Evolutionary conservation across 2,888 invertebrate genomes (phyloP).

Genomic region (Hedya salicella): DNA sequence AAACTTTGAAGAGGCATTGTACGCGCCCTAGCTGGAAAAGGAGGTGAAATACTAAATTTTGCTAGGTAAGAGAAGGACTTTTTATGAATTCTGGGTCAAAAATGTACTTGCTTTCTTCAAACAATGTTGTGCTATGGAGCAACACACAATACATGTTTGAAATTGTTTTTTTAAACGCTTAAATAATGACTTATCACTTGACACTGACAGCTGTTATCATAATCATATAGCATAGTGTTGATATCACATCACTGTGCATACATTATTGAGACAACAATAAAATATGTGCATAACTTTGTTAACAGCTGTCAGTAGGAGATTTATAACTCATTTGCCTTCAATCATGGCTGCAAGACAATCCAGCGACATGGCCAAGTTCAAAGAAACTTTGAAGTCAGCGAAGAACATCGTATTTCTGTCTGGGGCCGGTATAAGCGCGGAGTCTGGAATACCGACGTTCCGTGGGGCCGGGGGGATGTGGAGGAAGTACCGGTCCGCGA

Average conservation of each 20-base stretch:
- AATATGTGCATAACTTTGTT: conserved; percentile 59
- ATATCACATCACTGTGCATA: not conserved
- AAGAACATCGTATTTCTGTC: conserved; percentile 89
- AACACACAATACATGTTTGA: too few species aligned
- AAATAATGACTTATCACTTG: too few species aligned
- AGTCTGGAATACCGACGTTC: conserved; percentile 95
- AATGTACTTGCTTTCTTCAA: too few species aligned
- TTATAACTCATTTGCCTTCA: conserved; percentile 37
- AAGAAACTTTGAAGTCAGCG: conserved; percentile 83
- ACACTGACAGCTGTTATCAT: conserved; percentile 14
- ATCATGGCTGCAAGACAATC: conserved; percentile 63
- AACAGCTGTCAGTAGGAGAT: conserved; percentile 48
- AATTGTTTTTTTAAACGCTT: too few species aligned
- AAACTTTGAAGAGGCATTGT: too few species aligned
- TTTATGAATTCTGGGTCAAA: too few species aligned
- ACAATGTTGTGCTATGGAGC: too few species aligned
- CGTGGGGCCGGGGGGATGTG: conserved; percentile 92
- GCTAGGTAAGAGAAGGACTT: too few species aligned
- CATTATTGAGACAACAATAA: not conserved
- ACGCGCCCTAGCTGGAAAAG: too few species aligned
- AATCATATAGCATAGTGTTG: not conserved
- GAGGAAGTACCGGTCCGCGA: conserved; percentile 89
- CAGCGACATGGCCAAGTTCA: conserved; percentile 81
- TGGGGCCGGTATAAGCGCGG: conserved; percentile 93
- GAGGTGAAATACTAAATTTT: too few species aligned